Conservation (phyloP, 2,113 vertebrate genomes). For the Emydocephalus ijimae region DNA sequence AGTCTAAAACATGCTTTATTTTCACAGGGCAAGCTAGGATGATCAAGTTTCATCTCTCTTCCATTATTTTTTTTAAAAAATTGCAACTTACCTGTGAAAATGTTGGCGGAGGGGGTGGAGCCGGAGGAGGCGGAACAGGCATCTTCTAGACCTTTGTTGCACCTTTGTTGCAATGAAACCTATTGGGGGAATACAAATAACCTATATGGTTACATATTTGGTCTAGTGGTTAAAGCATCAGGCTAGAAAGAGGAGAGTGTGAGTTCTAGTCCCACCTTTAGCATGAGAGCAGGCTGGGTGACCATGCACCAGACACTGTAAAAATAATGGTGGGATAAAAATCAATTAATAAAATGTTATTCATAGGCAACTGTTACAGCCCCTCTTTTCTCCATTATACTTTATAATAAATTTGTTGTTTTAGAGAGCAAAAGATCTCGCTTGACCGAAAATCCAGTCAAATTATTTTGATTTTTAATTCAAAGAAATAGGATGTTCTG, state of each 20-base stretch:
- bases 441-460: neutral
- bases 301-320: neutral
- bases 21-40: neutral
- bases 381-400: too few relatives aligned
- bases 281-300: neutral
- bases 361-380: neutral
- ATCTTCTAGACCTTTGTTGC: slow-evolving; percentile 67
- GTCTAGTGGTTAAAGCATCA: neutral
- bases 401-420: neutral
- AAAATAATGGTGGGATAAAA: neutral
- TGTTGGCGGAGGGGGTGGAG: slow-evolving; percentile 85
- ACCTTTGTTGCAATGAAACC: slow-evolving; percentile 60
- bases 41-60: too few relatives aligned
- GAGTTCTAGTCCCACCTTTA: neutral
- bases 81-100: slow-evolving; percentile 75
- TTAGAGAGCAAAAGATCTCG: neutral
- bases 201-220: neutral
- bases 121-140: slow-evolving; percentile 87
- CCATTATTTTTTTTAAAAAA: neutral
- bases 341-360: neutral
- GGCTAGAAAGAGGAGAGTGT: neutral
- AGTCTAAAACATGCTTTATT: neutral
- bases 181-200: slow-evolving; percentile 39
- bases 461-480: neutral
- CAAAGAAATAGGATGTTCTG: neutral